Conservation (phyloP, 2,113 vertebrate genomes). For the Tragelaphus imberbis region DNA sequence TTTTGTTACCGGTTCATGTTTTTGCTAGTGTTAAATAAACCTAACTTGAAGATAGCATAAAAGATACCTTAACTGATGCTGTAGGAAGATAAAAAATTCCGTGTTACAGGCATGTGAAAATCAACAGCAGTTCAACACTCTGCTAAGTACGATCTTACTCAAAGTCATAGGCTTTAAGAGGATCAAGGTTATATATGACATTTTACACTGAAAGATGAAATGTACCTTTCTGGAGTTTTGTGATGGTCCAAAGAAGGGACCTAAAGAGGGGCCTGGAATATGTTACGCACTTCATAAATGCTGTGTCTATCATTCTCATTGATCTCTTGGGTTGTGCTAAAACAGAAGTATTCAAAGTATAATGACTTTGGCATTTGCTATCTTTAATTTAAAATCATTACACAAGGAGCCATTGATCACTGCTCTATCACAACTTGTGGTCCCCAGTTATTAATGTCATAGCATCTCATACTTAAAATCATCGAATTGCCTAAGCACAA, state of each 20-base stretch:
- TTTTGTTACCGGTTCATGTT: neutral
- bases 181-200: neutral
- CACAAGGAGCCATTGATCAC: neutral
- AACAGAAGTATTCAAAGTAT: neutral
- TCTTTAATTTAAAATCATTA: neutral
- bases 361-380: neutral
- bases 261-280: neutral
- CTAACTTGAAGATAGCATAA: neutral
- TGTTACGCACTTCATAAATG: neutral
- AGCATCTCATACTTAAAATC: neutral
- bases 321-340: neutral
- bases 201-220: neutral
- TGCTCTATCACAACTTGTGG: neutral
- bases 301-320: neutral
- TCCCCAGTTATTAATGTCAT: neutral
- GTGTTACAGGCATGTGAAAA: neutral
- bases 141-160: neutral
- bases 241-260: neutral
- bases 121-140: neutral
- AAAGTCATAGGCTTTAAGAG: neutral
- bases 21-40: neutral
- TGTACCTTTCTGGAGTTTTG: neutral
- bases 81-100: neutral
- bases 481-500: neutral
- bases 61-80: neutral